Evolutionary conservation across 2,797 vertebrate genomes (phyloP), one percentile per base, ranked within the genome.

Genomic region (Sebastiscus albofasciatus): DNA sequence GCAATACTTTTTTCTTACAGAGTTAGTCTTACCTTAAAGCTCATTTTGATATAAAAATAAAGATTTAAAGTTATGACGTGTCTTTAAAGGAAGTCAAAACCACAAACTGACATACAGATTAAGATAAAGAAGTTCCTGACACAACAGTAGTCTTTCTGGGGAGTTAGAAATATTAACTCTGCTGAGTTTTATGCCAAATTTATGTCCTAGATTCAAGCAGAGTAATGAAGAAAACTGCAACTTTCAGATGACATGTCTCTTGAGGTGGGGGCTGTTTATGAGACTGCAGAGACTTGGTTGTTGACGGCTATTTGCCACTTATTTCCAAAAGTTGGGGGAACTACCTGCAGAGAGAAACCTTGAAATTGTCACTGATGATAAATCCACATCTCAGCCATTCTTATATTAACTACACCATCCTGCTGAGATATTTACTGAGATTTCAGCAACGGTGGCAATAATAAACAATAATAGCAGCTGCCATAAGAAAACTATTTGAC

Each of bases 391-490:
- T 65, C 70, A 77, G 20, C 54, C 54, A n/a, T 69, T 59, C 24
- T 14, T 67, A 39, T 55, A 71, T 72, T 29, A 20, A 58, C 8
- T 5, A 67, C 14, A 49, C 64, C 20, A 58, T 72, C 72, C 16
- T 66, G 18, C 46, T 49, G 64, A 58, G 24, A 73, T 34, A 36
- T 69, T 59, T 62, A 56, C 46, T 59, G 33, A 64, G 39, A 66
- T 56, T 39, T 75, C 65, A 76, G 75, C 80, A 65, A 46, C 31
- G 27, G 49, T 64, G 72, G 60, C 58, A 80, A 74, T 80, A 83
- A 78, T 68, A 39, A 89, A 73, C 55, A 55, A 62, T 54, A 74
- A 58, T 26, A 46, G 27, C 34, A 73, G 75, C 62, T 79, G 75
- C 54, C 66, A 75, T 16, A 36, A 34, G 27, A 46, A 77, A 72